These are phyloP conservation scores for Cotesia chilonis DNA, from an alignment of 1,140 invertebrate genomes.

Conservation along the genomic window DNA sequence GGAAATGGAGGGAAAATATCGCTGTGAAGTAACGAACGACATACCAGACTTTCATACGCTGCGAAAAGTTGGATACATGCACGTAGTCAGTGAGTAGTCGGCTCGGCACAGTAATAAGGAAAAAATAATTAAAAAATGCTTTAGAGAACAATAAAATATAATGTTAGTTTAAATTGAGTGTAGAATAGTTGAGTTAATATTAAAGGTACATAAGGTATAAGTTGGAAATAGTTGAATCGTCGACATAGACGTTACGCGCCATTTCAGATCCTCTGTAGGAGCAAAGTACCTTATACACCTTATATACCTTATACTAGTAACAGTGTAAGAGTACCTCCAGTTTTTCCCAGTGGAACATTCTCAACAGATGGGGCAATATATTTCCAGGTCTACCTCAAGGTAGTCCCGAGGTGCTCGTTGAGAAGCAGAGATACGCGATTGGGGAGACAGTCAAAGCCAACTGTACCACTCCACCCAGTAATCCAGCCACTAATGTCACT, in stretches of 20 bases:
- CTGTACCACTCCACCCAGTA: constrained; percentile 77
- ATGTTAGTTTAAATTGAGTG: too few relatives aligned
- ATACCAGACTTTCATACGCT: constrained; percentile 75
- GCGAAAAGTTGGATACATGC: constrained; percentile 72
- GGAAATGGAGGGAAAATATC: constrained; percentile 73
- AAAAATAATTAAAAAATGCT: too few relatives aligned
- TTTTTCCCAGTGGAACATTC: constrained; percentile 27
- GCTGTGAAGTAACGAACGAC: constrained; percentile 80
- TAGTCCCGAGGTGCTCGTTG: constrained; percentile 72
- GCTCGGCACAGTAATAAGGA: too few relatives aligned
- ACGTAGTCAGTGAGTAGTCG: constrained; percentile 74
- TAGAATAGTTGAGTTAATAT: too few relatives aligned
- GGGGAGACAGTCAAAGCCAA: constrained; percentile 78
- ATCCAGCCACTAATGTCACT: constrained; percentile 80
- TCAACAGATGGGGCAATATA: constrained; percentile 43
- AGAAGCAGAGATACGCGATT: constrained; percentile 76
- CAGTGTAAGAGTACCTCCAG: background rate
- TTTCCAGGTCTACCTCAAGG: constrained; percentile 73
- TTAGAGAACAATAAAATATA: too few relatives aligned
- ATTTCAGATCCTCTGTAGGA: constrained; percentile 5
- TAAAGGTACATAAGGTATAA: too few relatives aligned
- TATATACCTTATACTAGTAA: background rate
- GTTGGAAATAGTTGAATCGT: background rate
- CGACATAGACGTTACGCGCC: constrained; percentile 2
- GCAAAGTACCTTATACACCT: background rate